Evolutionary conservation across 2,797 vertebrate genomes (phyloP), one percentile per base, ranked within the genome.

Genomic region (Oryzias sinensis): DNA sequence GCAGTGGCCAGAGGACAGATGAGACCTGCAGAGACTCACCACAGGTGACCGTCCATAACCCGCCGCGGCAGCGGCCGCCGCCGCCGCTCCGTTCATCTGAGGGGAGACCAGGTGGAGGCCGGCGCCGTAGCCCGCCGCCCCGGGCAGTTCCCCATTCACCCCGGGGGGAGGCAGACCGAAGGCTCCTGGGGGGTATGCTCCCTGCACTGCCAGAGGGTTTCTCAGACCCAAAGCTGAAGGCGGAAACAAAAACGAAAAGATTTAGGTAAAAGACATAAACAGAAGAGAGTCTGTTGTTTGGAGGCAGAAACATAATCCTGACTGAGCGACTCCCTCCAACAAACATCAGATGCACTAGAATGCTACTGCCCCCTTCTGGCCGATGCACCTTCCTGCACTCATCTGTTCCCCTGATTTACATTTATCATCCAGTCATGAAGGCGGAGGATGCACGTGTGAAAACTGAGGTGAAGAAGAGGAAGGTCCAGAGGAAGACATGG

Each of bases 71-170:
- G 89, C 92, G 0, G 89, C 88, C 0, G 89, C 85, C 0, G 88
- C 82, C 0, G 91, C 92, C 0, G 90, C 89, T 33, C 94, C 94
- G 0, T 94, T 95, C 79, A 95, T 92, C 82, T 95, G 94, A 0
- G 93, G 91, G 49, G 93, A 93, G 59, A 94, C 90, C 58, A 94
- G 85, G 83, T 95, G 94, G 22, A 95, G 91, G 25, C 93, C 85
- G 1, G 91, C 82, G 2, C 89, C 88, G 0, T 95, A 95, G 53
- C 91, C 86, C 0, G 73, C 86, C 0, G 87, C 88, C 0, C 89
- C 91, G 0, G 91, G 87, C 76, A 94, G 83, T 54, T 96, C 95
- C 3, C 94, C 95, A 0, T 95, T 97, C 50, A 95, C 93, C 0
- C 93, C 90, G 0, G 93, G 87, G 22, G 93, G 86, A 13, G 94